Evolutionary conservation across 2,113 vertebrate species (phyloP), one percentile per base, ranked within the genome.

Genomic region (Haemorhous mexicanus): DNA sequence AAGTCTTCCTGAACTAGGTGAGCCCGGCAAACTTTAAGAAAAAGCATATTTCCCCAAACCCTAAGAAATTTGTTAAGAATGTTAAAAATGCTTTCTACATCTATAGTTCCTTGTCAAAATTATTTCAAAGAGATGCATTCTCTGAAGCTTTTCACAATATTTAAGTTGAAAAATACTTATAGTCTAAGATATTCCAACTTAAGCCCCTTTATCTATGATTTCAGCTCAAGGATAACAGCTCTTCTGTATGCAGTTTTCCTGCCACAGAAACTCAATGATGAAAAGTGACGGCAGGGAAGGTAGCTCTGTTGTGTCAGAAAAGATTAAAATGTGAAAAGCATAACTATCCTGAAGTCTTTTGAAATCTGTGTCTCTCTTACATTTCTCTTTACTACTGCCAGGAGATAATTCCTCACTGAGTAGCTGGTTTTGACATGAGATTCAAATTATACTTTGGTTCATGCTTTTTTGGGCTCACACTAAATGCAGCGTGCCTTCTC

Each of bases 81-180:
- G 55, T 91, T 90, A 76, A 90, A 97, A 96, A 87, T 81, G 3
- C 43, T 86, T 95, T 96, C 87, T 87, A 49, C 61, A 93, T 13
- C 0, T 87, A 87, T 19, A n/a, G 22, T 52, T 92, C 23, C 70
- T 97, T 96, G 94, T 93, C 90, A 96, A 94, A 97, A 93, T 93
- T 15, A 87, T 93, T 97, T 94, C 79, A 86, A 96, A 95, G 68
- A 62, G 14, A 53, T 43, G 17, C 53, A 56, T 78, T 94, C 77
- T 96, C 84, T 24, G 49, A 87, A 96, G 89, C 32, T 96, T 97
- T 96, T 46, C 62, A 91, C 16, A 47, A 61, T 88, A 90, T 43
- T 44, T 59, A 95, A 88, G 46, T 85, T 93, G 88, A 90, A 95
- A 96, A 95, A 92, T 73, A 67, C 78, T 79, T 94, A 59, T 2